Percentiles rank a stretch among this genome's conserved stretches.
Conservation (phyloP, 2,888 invertebrate genomes). For the Catonia carolina region DNA sequence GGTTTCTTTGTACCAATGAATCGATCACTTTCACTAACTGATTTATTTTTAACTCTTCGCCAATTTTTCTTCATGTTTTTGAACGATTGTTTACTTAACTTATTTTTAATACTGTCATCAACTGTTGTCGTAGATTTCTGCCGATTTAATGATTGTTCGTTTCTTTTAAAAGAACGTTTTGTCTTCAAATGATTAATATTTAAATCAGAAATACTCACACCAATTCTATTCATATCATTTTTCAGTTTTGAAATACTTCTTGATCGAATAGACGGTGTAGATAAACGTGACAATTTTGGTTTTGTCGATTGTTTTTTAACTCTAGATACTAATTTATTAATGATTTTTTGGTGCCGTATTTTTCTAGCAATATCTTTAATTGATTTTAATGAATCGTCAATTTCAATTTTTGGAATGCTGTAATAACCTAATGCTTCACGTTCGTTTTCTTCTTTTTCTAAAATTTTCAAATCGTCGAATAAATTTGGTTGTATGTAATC, state of each 20-base stretch:
- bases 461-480: slow-evolving; percentile 47
- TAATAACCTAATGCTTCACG: neutral
- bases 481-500: slow-evolving; percentile 96
- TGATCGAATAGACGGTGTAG: neutral
- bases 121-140: neutral
- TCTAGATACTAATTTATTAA: slow-evolving; percentile 75
- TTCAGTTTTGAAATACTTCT: neutral
- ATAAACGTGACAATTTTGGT: neutral
- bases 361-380: slow-evolving; percentile 68
- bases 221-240: neutral
- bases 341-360: slow-evolving; percentile 79
- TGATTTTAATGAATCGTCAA: slow-evolving; percentile 69
- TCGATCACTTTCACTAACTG: neutral
- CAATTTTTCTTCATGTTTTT: neutral
- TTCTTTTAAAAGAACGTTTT: neutral
- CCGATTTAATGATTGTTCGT: neutral
- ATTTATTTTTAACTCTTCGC: neutral
- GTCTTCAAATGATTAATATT: neutral
- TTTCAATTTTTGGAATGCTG: slow-evolving; percentile 43
- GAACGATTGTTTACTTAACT: neutral
- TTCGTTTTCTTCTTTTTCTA: neutral
- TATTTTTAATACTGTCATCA: neutral
- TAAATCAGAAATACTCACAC: neutral
- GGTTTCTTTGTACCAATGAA: neutral
- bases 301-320: slow-evolving; percentile 53